Percentiles rank a stretch among this genome's conserved stretches.
These are phyloP conservation scores for Helicoverpa zea DNA, from an alignment of 1,140 invertebrate species.

Conservation along the genomic window DNA sequence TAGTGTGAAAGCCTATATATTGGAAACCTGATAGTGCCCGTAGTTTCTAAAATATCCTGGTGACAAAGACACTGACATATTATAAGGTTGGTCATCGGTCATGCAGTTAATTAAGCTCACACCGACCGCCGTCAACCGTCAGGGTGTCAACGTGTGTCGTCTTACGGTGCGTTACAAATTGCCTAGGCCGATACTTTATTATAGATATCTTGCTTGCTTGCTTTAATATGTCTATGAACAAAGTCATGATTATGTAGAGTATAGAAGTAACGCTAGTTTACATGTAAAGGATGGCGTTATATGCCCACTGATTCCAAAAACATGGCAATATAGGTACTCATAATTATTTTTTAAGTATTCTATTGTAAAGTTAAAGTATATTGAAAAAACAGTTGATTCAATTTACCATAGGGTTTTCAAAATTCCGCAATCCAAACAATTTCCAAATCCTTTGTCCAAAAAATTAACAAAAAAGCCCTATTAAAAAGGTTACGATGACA, in stretches of 20 bases:
- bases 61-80: conserved; percentile 3
- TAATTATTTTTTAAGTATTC: too few relatives aligned
- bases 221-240: neutral
- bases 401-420: too few relatives aligned
- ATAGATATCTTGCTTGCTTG: neutral
- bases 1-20: neutral
- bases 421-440: too few relatives aligned
- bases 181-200: neutral
- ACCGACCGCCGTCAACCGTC: neutral
- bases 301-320: too few relatives aligned
- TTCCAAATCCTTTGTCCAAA: too few relatives aligned
- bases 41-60: neutral
- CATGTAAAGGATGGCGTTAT: too few relatives aligned
- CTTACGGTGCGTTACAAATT: conserved; percentile 10
- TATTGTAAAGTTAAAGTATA: too few relatives aligned
- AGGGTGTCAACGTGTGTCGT: conserved; percentile 21
- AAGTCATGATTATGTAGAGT: neutral
- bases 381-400: too few relatives aligned
- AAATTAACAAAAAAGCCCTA: too few relatives aligned
- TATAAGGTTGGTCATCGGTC: conserved; percentile 21
- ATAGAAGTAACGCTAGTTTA: neutral
- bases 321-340: too few relatives aligned
- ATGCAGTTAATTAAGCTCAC: conserved; percentile 28
- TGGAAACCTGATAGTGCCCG: neutral
- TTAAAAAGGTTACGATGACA: neutral